Conservation (phyloP, 2,113 vertebrate genomes). For the Dermatemys mawii region DNA sequence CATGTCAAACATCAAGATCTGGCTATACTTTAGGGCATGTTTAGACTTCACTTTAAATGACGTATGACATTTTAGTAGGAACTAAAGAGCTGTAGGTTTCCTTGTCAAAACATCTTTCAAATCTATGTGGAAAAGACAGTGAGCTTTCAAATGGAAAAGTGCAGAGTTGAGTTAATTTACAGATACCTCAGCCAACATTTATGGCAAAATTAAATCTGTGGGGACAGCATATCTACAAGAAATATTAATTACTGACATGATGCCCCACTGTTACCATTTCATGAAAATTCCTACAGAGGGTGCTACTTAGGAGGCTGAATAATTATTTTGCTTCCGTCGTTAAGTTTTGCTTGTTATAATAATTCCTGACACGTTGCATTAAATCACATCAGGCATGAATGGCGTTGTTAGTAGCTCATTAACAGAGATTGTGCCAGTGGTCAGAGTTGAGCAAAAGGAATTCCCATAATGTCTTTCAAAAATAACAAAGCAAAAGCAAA, state of each 20-base stretch:
- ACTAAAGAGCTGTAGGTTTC: slow-evolving; percentile 55
- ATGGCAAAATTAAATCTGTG: slow-evolving; percentile 11
- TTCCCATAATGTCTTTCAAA: neutral
- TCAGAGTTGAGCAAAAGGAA: neutral
- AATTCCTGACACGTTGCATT: neutral
- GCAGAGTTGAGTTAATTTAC: slow-evolving; percentile 1
- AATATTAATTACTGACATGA: slow-evolving; percentile 8
- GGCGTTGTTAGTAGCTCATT: accelerated
- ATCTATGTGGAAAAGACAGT: slow-evolving; percentile 26
- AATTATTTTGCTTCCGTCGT: neutral
- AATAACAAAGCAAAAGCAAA: neutral
- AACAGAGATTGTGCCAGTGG: neutral
- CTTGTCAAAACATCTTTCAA: slow-evolving; percentile 52
- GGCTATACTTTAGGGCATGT: slow-evolving; percentile 23
- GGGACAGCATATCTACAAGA: neutral
- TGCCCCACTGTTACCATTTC: neutral
- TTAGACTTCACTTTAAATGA: slow-evolving; percentile 38
- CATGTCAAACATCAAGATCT: slow-evolving; percentile 13
- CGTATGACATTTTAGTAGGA: slow-evolving; percentile 39
- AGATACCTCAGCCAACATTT: slow-evolving; percentile 2
- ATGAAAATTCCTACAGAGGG: neutral
- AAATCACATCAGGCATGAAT: neutral
- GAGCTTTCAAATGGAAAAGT: slow-evolving; percentile 50
- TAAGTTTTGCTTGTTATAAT: neutral
- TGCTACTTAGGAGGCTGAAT: neutral